Evolutionary conservation across 2,888 invertebrate species (phyloP), one percentile per base, ranked within the genome.

Genomic region (Diplolepis rosae): DNA sequence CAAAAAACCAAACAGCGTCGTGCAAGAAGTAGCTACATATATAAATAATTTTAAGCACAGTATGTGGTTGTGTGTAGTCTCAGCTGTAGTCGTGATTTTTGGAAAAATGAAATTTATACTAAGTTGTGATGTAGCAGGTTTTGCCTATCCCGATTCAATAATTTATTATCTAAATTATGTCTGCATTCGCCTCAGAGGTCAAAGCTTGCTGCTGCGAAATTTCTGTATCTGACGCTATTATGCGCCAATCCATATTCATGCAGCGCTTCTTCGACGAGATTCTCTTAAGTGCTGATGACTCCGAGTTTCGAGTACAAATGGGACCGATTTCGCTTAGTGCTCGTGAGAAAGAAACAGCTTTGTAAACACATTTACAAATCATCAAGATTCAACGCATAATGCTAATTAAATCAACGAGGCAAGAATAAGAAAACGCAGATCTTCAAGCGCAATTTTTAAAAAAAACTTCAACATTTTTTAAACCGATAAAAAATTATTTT

Each of bases 21-120:
- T 13, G 61, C 27, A 35, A 39, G 24, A 61, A 39, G 61, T 61
- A 61, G 61, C 61, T 56, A 61, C 18, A 45, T n/a, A n/a, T n/a
- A n/a, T n/a, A n/a, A n/a, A n/a, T 45, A 45, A 45, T 18, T 61
- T 61, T 39, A 22, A 61, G 35, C 61, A 61, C 61, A 61, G 61
- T 35, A 35, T 61, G 61, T 39, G 61, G 61, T 61, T 39, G 61
- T 24, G 39, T n/a, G 61, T 35, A 61, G 35, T 24, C 39, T 39
- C n/a, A 22, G 35, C 35, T 11, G 18, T 4, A 61, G 61, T 61
- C 35, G 61, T 61, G 39, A 61, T 39, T 61, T 27, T 5, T 24
- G 39, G 27, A 61, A 61, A 61, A 61, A 61, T n/a, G 24, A 35
- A 39, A 61, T 61, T 61, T 61, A 61, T 61, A 24, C 24, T 39